Evolutionary conservation across 2,113 vertebrate genomes (phyloP), one percentile per base, ranked within the genome.

Genomic region (Notothenia rossii): DNA sequence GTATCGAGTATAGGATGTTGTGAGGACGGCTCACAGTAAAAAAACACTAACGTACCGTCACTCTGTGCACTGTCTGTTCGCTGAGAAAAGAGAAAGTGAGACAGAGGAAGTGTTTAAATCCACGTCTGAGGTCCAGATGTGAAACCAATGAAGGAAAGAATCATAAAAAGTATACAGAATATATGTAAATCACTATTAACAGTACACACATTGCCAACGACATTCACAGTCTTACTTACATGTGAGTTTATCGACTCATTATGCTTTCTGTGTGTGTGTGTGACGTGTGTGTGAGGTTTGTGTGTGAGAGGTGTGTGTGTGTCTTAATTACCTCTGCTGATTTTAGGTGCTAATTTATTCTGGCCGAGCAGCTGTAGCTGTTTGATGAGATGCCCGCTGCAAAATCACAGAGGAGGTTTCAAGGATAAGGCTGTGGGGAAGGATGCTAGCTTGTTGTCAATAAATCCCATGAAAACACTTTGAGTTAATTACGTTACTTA

Each of bases 301-400:
- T 71, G 77, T 66, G 46, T 67, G 53, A 62, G 25, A 25, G 25
- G 40, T 61, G 2, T 60, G 3, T n/a, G 54, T 61, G 25, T 71
- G 70, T 88, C 55, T 29, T 75, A 75, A 82, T 88, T 80, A 88
- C 89, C 78, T 82, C 78, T 79, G 78, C 72, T 86, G 70, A 89
- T 88, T 75, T 82, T 89, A 81, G 90, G 83, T 90, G 86, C 91
- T 84, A 78, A 88, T 86, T 84, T 59, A 76, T 77, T 83, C 72
- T 43, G 62, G 45, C 55, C 43, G 3, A 73, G 71, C 73, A 81
- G 82, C 74, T 63, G 66, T 45, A 50, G 77, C 65, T 75, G n/a
- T 74, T 81, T 82, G 43, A 75, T 46, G 65, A 69, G 71, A 25
- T 53, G 40, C 17, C 51, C 25, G 2, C 18, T 36, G 10, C 22